Conservation (phyloP, 92 coral and sea anemone species). For the Umimayanthus chanpuru region DNA sequence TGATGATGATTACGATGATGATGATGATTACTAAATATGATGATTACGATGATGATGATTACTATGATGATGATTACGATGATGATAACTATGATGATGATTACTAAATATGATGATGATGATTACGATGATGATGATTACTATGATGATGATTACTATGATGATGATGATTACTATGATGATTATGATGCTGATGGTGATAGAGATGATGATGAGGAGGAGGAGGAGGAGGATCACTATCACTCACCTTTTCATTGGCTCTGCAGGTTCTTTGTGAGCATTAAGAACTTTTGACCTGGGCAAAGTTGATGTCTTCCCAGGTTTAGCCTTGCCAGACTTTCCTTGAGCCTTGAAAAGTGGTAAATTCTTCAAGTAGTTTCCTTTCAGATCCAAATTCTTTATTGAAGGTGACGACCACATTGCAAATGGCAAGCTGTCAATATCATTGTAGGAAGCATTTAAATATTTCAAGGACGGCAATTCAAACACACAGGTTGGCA, state of each 20-base stretch:
- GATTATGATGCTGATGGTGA: not conserved
- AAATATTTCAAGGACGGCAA: constrained; percentile 78
- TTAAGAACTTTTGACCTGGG: constrained; percentile 67
- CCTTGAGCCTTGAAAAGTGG: constrained; percentile 65
- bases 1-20: too few species aligned
- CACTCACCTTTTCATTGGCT: constrained; percentile 47
- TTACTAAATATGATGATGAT: too few species aligned
- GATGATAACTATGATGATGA: too few species aligned
- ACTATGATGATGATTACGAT: too few species aligned
- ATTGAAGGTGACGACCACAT: constrained; percentile 94
- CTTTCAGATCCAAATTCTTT: constrained; percentile 79
- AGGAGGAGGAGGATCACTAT: not conserved
- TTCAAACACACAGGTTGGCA: constrained; percentile 89
- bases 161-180: too few species aligned
- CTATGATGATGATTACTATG: too few species aligned
- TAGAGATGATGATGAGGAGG: not conserved
- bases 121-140: too few species aligned
- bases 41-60: too few species aligned
- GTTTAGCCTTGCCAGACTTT: constrained; percentile 27
- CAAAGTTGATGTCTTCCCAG: constrained; percentile 61
- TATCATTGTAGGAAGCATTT: constrained; percentile 81
- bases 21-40: too few species aligned
- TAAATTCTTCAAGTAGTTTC: constrained; percentile 79
- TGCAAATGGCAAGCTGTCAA: constrained; percentile 86
- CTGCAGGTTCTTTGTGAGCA: constrained; percentile 46